These are phyloP conservation scores for Aphrocallistes beatrix DNA, from an alignment of 37 sponge, comb jelly and placozoan species.

Conservation along the genomic window DNA sequence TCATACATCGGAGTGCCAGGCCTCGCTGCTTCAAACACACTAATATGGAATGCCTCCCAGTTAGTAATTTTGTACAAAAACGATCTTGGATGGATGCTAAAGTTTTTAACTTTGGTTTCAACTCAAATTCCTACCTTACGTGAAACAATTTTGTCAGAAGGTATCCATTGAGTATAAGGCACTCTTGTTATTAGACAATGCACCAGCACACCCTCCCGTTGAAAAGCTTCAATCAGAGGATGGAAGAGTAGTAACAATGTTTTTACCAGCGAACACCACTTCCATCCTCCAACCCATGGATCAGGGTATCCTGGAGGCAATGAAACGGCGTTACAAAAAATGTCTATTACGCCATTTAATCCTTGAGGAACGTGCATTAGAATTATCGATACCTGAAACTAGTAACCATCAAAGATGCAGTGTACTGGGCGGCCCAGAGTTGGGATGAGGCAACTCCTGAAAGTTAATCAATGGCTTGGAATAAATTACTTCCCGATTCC, in stretches of 20 bases:
- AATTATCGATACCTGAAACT: slow-evolving; percentile 23
- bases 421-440: slow-evolving; percentile 25
- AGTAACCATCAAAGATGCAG: slow-evolving; percentile 29
- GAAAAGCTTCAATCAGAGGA: slow-evolving; percentile 18
- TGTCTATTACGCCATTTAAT: slow-evolving; percentile 3
- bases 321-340: slow-evolving; percentile 22
- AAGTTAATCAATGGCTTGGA: slow-evolving; percentile 21
- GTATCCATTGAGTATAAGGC: slow-evolving; percentile 10
- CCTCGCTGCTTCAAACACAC: slow-evolving; percentile 38
- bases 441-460: slow-evolving; percentile 29
- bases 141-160: slow-evolving; percentile 18
- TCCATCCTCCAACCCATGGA: not conserved
- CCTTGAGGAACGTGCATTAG: slow-evolving; percentile 15
- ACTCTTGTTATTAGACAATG: not conserved
- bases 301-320: slow-evolving; percentile 18
- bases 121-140: not conserved
- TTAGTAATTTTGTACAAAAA: not conserved
- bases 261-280: slow-evolving; percentile 21
- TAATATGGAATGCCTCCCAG: slow-evolving; percentile 17
- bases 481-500: slow-evolving; percentile 24
- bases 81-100: not conserved
- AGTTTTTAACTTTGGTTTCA: not conserved
- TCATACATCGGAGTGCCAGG: slow-evolving; percentile 26
- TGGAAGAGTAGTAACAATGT: slow-evolving; percentile 16
- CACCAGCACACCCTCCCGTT: not conserved